Evolutionary conservation across 2,113 vertebrate genomes (phyloP), one percentile per base, ranked within the genome.

Genomic region (Cyphomyrus plagiostoma): DNA sequence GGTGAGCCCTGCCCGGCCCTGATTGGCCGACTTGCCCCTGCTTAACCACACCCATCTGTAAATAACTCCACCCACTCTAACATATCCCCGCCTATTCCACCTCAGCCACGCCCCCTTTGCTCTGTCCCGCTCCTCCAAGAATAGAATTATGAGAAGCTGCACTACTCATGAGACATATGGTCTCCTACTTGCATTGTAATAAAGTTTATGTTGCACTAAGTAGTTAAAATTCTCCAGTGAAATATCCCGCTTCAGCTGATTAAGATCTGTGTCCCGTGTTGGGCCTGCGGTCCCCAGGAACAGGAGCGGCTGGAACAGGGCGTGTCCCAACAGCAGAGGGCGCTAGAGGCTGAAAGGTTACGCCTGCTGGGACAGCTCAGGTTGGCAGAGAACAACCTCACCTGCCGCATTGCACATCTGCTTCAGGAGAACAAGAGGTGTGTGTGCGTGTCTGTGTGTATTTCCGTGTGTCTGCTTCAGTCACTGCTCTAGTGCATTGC

Each of bases 361-460:
- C 95, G 95, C 89, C 92, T 98, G 77, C 95, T 96, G 92, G 96
- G 96, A 82, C 97, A 96, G 92, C 93, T 99, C 49, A 95, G 96
- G 66, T 93, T 95, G 88, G 96, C 96, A 0, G 98, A 99, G 92
- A 94, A 95, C 35, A 92, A 89, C 90, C 94, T 96, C 89, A 93
- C 95, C 50, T 90, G 84, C 50, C 96, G 97, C 0, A 97, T 99
- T 94, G 95, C 95, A 91, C 97, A 92, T 89, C 95, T 99, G 86
- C 95, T 99, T 50, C 94, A 96, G 91, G 97, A 97, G 90, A 98
- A 96, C 89, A 96, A 94, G 91, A 97, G 97, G 98, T 35, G 35
- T 98, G 48, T 58, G 93, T 49, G 4, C n/a, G 19, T 39, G 42
- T 46, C 2, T 30, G 26, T 70, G 26, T 4, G 23, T 49, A 0